Base-by-base conservation (phyloP, 2,113 vertebrate genomes). In the Piliocolobus tephrosceles region DNA sequence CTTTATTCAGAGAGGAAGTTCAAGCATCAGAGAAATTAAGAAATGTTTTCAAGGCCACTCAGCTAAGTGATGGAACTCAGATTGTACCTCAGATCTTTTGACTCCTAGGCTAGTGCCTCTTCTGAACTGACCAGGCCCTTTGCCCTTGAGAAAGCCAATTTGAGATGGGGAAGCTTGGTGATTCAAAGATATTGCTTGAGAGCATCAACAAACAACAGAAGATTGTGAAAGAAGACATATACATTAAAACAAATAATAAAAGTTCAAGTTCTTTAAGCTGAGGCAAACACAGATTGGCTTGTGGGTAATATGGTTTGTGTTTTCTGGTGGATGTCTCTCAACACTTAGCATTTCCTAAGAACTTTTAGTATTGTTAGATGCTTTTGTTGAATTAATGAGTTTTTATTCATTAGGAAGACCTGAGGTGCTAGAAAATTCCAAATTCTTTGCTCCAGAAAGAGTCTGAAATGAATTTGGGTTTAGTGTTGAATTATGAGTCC, bases 311-410 rank as follows among this genome's bases (percentile, higher is more conserved):
- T 11, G 55, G 88, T 27, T 27, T 82, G 50, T 55, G 20, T 93
- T 97, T 97, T 52, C 38, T 55, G 40, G 18, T 52, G 58, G 30
- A 32, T 43, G 88, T 5, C 35, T 75, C 72, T 70, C 23, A 92
- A 95, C 8, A 79, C 47, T 27, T 90, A 27, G 45, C 0, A 5
- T 93, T 97, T 96, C 68, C 47, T 87, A 93, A 90, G 70, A 9
- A 2, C 1, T 1, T 30, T 76, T 22, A 47, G 16, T 43, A 52
- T 57, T 76, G 17, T 12, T 58, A 94, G 30, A 96, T 94, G 18
- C 32, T 92, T 89, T 76, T 72, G 14, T 87, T 95, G 10, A 73
- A 18, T n/a, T 70, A 79, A 61, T 90, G 66, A 92, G 81, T 89
- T 61, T 90, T 90, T 88, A 66, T 68, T 92, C 25, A 47, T 45